A percentile compares a stretch with the other conserved stretches of the same genome.
phyloP scores from a whole-genome alignment of 2,113 vertebrate species.

The Pelecanus crispus region DNA sequence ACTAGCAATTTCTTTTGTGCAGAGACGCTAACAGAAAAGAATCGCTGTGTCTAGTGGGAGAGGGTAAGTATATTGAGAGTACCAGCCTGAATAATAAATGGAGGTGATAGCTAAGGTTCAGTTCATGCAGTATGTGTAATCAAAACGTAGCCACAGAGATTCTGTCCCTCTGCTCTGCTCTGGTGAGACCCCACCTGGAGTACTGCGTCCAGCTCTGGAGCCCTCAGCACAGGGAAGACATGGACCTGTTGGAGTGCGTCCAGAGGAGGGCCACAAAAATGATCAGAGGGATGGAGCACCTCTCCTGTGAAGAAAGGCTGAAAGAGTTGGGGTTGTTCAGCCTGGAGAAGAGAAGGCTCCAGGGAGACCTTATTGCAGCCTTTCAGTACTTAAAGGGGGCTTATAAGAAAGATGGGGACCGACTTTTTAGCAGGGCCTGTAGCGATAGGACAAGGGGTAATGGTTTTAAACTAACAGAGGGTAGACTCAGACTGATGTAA shows the following conservation, averaged over 20 bases:
- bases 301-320: not conserved
- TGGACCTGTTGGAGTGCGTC: not conserved
- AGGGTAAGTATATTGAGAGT: not conserved
- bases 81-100: not conserved
- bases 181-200: not conserved
- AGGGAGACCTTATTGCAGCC: not conserved
- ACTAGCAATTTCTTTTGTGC: not conserved
- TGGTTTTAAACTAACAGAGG: not conserved
- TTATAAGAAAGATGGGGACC: not conserved
- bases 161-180: not conserved
- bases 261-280: not conserved
- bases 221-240: not conserved
- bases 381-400: not conserved
- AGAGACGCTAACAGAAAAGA: not conserved
- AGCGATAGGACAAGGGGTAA: not conserved
- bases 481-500: not conserved
- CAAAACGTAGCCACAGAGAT: not conserved
- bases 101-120: not conserved
- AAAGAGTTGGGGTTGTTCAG: not conserved
- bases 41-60: not conserved
- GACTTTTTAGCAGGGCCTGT: not conserved
- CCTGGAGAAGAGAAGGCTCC: not conserved
- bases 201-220: not conserved
- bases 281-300: not conserved
- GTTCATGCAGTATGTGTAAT: rapidly evolving